Evolutionary conservation across 2,797 vertebrate species (phyloP), one percentile per base, ranked within the genome.

Genomic region (Thripadectes ignobilis): DNA sequence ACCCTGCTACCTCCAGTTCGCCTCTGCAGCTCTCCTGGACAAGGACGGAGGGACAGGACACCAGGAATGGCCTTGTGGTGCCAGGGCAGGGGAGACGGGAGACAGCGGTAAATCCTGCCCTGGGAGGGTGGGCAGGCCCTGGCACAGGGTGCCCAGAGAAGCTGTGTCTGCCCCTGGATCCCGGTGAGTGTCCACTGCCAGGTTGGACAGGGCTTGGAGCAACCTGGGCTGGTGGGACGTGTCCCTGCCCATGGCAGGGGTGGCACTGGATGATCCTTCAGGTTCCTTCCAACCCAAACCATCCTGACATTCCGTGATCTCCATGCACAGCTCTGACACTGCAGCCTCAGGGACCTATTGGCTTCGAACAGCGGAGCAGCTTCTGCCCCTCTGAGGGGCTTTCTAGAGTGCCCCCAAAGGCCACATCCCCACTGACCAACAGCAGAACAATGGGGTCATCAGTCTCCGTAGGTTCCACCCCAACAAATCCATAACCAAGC

Each of bases 401-500:
- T 5, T 3, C 3, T 1, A 1, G 48, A 59, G 12, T 14, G 0
- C 6, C 57, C 17, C 10, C 19, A 0, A 27, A 5, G 52, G 34
- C 32, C 6, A 0, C 38, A 3, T 3, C 36, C 26, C 4, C 3
- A 2, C 4, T 4, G 36, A 3, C 7, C 1, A 27, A 30, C n/a
- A 23, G 1, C 5, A 0, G 43, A 39, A 22, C 13, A 3, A 6
- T 0, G 0, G 14, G 12, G 0, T 2, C 52, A 6, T 8, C 0
- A 20, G 8, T 7, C 10, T 7, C n/a, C 1, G 0, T 4, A 2
- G 20, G 55, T 61, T 29, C 29, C 8, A 0, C 38, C 48, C 20
- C 1, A 2, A 20, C 3, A 2, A 13, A 41, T 10, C 51, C 0
- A 0, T 6, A 2, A 29, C 10, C 0, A 1, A 27, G 26, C 5